Evolutionary conservation across 2,113 vertebrate species (phyloP), one percentile per base, ranked within the genome.

Genomic region (Toxostoma redivivum): DNA sequence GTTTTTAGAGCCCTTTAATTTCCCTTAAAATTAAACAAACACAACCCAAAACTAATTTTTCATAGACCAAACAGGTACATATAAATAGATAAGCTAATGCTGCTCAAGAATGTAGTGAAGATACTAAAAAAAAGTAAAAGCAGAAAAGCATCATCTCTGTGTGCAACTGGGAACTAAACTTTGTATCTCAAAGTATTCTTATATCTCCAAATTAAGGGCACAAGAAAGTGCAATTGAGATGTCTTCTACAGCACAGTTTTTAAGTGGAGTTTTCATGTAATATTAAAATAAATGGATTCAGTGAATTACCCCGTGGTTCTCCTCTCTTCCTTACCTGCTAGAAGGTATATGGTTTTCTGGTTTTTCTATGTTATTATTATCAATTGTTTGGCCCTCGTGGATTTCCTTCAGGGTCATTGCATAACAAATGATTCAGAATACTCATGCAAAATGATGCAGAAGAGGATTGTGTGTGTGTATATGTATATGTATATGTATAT

Each of bases 381-480:
- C 33, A 33, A 7, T 47, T 86, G 35, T 60, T 70, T 73, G 51
- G 7, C 4, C 30, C 12, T 81, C 22, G 38, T 3, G 3, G 20
- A 54, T 73, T 91, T 81, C 6, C n/a, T 74, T 66, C 62, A 38
- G 30, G 11, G 18, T 71, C 18, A 45, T 33, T 71, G 35, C 20
- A 21, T 47, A 73, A 62, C 12, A 84, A 48, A 53, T 50, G 45
- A 40, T 65, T 18, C 73, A 81, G 60, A 92, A 57, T 38, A 44
- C 13, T 38, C 47, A 16, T 42, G 48, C 27, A 86, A 81, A 78
- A 15, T 15, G 42, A 47, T 61, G 44, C 64, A 86, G 25, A 86
- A 81, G 48, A 37, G 13, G 6, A 38, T 1, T 7, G 2, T 25
- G 2, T 57, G 1, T 40, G 0, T n/a, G 0, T 9, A 0, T 10